Percentiles rank a stretch among this genome's conserved stretches.
These are phyloP conservation scores for Leontopithecus rosalia DNA, from an alignment of 2,797 vertebrate species.

Conservation along the genomic window DNA sequence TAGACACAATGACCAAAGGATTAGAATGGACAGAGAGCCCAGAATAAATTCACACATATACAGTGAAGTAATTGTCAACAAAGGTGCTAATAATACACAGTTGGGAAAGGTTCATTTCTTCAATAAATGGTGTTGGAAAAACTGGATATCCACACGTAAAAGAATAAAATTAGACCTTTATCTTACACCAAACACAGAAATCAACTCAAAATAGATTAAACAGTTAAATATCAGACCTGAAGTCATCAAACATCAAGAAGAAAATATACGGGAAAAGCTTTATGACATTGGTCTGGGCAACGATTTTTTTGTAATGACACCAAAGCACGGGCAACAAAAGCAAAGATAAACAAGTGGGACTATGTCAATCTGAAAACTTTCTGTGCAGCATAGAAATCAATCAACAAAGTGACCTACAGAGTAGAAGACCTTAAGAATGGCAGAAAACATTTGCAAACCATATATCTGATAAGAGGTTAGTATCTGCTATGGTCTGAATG, in stretches of 20 bases:
- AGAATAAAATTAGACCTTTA: neutral
- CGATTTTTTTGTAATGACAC: neutral
- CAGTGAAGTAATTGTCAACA: neutral
- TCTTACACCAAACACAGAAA: neutral
- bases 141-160: neutral
- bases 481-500: neutral
- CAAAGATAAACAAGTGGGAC: neutral
- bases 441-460: neutral
- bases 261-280: neutral
- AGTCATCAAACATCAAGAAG: neutral
- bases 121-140: neutral
- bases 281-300: neutral
- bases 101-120: neutral
- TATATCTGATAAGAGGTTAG: neutral
- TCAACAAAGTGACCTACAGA: neutral
- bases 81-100: neutral
- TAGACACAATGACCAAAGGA: neutral
- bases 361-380: neutral
- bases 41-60: neutral
- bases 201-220: neutral
- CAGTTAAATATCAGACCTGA: neutral
- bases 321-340: neutral
- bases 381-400: neutral
- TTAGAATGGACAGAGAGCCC: neutral
- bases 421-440: neutral